These are phyloP conservation scores for Erebia palarica DNA, from an alignment of 2,888 invertebrate species.

Conservation along the genomic window DNA sequence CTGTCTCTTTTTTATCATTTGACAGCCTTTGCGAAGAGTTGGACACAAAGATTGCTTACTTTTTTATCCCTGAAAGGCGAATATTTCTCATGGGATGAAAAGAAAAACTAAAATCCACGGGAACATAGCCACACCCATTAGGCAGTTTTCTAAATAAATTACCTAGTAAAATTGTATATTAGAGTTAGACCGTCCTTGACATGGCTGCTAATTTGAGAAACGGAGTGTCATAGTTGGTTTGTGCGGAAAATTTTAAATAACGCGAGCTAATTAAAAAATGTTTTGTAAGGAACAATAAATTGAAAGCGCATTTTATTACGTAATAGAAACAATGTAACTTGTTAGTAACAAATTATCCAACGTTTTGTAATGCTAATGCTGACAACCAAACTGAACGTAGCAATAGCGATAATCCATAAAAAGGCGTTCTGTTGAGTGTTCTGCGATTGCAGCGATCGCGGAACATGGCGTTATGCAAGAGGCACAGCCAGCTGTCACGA, in stretches of 20 bases:
- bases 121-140: neutral
- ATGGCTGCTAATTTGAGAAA: no score
- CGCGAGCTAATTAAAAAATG: neutral
- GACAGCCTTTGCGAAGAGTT: no score
- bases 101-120: no score
- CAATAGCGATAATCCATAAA: slow-evolving; percentile 47
- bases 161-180: no score
- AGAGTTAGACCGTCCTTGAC: no score
- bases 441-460: slow-evolving; percentile 52
- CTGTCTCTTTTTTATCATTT: no score
- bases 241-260: neutral
- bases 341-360: slow-evolving; percentile 3
- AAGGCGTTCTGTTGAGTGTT: slow-evolving; percentile 38
- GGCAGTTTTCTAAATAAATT: no score
- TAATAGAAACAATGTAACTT: neutral
- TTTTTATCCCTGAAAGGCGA: no score
- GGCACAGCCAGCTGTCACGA: slow-evolving; percentile 63
- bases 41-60: no score
- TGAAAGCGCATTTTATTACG: neutral
- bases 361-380: neutral
- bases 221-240: neutral
- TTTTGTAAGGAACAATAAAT: neutral
- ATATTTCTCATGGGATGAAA: no score
- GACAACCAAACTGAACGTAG: slow-evolving; percentile 18
- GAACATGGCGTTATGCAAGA: slow-evolving; percentile 63